These are phyloP conservation scores for Masnerella sp. DNA, from an alignment of 2,888 invertebrate genomes.

Conservation along the genomic window DNA sequence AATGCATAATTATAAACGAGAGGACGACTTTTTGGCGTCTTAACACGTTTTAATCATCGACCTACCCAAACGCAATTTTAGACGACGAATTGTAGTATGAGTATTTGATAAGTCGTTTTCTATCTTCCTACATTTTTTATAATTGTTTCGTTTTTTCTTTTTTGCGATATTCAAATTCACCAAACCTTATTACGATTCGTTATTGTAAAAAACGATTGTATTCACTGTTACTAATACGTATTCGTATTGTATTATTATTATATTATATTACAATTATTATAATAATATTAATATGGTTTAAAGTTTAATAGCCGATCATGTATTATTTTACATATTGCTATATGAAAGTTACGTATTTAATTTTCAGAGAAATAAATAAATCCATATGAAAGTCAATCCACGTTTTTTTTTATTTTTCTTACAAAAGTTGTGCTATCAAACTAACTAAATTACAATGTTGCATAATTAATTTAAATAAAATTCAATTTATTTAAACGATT, in stretches of 20 bases:
- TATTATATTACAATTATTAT: constrained; percentile 36
- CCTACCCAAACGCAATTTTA: constrained; percentile 45
- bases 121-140: constrained; percentile 49
- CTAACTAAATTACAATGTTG: constrained; percentile 17
- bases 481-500: constrained; percentile 21
- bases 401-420: constrained; percentile 1
- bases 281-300: constrained; percentile 35
- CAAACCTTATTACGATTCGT: constrained; percentile 13
- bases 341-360: constrained; percentile 64
- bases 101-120: constrained; percentile 55
- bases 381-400: constrained; percentile 62
- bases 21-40: constrained; percentile 30
- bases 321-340: constrained; percentile 67
- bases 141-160: constrained; percentile 23
- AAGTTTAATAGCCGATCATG: constrained; percentile 60
- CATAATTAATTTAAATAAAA: constrained; percentile 18
- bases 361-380: constrained; percentile 68
- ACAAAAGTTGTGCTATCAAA: constrained; percentile 4
- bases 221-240: constrained; percentile 43
- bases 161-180: background rate
- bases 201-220: constrained; percentile 34
- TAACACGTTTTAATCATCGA: constrained; percentile 44
- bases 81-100: constrained; percentile 48
- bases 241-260: constrained; percentile 30
- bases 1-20: constrained; percentile 45